Evolutionary conservation across 2,888 invertebrate genomes (phyloP).

Genomic region (Metacarcinus magister): DNA sequence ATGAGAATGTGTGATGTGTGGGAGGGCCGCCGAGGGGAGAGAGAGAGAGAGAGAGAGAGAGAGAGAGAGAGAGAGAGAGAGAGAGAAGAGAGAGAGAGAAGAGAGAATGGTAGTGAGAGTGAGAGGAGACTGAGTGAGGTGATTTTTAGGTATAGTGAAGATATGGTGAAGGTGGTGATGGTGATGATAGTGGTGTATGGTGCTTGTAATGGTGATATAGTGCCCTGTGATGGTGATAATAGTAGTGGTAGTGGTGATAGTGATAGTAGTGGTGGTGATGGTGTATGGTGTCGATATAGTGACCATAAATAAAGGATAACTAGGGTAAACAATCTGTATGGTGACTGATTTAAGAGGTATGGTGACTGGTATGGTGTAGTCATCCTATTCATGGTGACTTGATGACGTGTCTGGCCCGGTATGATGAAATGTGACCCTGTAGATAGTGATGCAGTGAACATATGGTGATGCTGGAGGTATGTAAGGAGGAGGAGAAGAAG

Average conservation of each 20-base stretch:
- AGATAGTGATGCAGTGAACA: too few relatives aligned
- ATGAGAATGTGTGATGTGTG: conserved; percentile 7
- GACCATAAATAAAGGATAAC: neutral
- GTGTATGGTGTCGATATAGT: too few relatives aligned
- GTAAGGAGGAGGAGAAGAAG: neutral
- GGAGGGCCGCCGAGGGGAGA: neutral
- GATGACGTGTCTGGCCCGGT: too few relatives aligned
- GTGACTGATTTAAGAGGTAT: too few relatives aligned
- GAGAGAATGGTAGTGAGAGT: neutral
- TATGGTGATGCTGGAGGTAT: neutral
- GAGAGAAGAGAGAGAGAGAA: neutral
- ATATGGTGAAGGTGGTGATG: neutral
- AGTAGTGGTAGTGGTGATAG: too few relatives aligned
- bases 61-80: neutral
- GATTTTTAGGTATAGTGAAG: neutral
- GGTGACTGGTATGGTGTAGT: too few relatives aligned
- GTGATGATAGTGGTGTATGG: neutral
- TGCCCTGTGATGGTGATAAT: too few relatives aligned
- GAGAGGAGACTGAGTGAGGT: neutral
- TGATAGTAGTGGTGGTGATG: too few relatives aligned
- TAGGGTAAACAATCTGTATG: too few relatives aligned
- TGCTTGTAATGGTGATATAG: neutral
- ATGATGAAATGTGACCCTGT: too few relatives aligned
- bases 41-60: neutral
- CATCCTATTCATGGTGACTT: too few relatives aligned